Evolutionary conservation across 2,888 invertebrate species (phyloP).

Genomic region (Eupelmus urozonus): DNA sequence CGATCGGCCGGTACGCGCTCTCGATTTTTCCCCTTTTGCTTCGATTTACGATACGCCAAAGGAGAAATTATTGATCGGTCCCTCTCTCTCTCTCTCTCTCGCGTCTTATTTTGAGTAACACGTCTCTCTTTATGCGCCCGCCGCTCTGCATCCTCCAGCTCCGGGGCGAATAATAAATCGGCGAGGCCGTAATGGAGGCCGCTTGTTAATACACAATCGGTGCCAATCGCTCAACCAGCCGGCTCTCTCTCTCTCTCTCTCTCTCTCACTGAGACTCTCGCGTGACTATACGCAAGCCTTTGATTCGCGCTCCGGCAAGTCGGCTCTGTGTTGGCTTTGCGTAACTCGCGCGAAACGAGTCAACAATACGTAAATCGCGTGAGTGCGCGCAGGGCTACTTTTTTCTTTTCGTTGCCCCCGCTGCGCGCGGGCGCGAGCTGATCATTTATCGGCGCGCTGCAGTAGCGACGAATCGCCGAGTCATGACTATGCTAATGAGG

Average conservation of each 20-base stretch:
- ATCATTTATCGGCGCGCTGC: slow-evolving; percentile 41
- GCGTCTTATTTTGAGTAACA: slow-evolving; percentile 56
- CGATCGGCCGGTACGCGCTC: slow-evolving; percentile 67
- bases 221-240: slow-evolving; percentile 3
- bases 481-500: slow-evolving; percentile 63
- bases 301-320: too few species aligned
- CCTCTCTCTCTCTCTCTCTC: slow-evolving; percentile 38
- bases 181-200: neutral
- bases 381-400: neutral
- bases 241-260: too few species aligned
- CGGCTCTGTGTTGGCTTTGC: too few species aligned
- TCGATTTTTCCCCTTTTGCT: slow-evolving; percentile 46
- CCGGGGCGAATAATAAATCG: slow-evolving; percentile 8
- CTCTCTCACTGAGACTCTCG: too few species aligned
- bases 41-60: slow-evolving; percentile 57
- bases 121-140: slow-evolving; percentile 29
- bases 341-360: neutral
- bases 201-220: slow-evolving; percentile 35
- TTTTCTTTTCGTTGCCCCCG: neutral
- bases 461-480: slow-evolving; percentile 57
- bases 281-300: too few species aligned
- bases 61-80: slow-evolving; percentile 55
- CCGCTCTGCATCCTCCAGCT: neutral
- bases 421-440: neutral
- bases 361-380: slow-evolving; percentile 24